Evolutionary conservation across 2,888 invertebrate species (phyloP), one percentile per base, ranked within the genome.

Genomic region (Trichacis sp.): DNA sequence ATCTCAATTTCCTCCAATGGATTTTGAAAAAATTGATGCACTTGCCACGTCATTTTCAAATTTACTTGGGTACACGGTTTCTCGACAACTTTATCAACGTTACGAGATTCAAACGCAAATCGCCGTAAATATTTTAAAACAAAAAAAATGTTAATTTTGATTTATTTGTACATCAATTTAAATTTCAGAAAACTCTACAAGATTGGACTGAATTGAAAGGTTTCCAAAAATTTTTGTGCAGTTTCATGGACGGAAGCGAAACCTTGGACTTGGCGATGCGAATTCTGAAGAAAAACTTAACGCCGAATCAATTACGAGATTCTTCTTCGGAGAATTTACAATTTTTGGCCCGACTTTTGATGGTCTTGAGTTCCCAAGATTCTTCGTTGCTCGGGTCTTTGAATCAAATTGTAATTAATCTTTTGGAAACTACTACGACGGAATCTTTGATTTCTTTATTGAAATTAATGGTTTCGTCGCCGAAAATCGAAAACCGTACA

Each of bases 61-160:
- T 48, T 36, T 58, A 8, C 20, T 66, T n/a, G 47, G 48, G n/a
- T 38, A 48, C n/a, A 58, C 55, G 45, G 66, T 66, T 8, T 66
- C 66, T 8, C 42, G 48, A 8, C 50, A 66, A 15, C 53, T 66
- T 56, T 36, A 52, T 52, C 66, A 66, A 48, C 50, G 66, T 24
- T 36, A 62, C 52, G 51, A 47, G 12, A 62, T 62, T 62, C 62
- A 66, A 43, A 45, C 50, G 20, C 43, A 33, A 48, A 36, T 66
- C 17, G 12, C 47, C 48, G 66, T 62, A 52, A 55, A 55, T 66
- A 55, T n/a, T n/a, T n/a, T n/a, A n/a, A n/a, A n/a, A n/a, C n/a
- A n/a, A 29, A 29, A 29, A 29, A 29, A 29, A 29, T 29, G 4
- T n/a, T n/a, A n/a, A n/a, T n/a, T n/a, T n/a, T n/a, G n/a, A n/a